phyloP scores from a whole-genome alignment of 2,113 vertebrate species.

The western clawed frog (Xenopus tropicalis) region DNA sequence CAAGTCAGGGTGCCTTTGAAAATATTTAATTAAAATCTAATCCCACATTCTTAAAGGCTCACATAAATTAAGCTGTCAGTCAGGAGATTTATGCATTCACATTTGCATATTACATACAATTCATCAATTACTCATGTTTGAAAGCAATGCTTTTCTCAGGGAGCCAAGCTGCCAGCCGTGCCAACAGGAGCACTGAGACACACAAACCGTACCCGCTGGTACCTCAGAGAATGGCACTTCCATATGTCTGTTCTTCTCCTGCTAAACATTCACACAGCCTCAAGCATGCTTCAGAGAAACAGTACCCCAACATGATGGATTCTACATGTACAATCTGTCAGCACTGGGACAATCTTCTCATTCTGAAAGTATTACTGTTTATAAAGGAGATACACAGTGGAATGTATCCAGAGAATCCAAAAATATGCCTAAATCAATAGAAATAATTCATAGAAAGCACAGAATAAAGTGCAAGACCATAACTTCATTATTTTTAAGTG shows the following conservation, averaged over 20 bases:
- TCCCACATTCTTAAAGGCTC: constrained; percentile 83
- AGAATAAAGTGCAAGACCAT: no score
- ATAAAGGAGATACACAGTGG: no score
- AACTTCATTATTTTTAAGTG: no score
- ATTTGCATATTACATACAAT: constrained; percentile 84
- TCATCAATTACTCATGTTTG: constrained; percentile 81
- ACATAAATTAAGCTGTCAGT: constrained; percentile 88
- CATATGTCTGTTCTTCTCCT: constrained; percentile 58
- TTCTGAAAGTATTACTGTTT: neutral
- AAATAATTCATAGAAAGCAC: no score
- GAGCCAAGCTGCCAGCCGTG: constrained; percentile 62
- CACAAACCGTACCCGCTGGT: constrained; percentile 50
- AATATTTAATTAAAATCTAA: constrained; percentile 91
- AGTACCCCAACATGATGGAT: neutral
- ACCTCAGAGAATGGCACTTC: constrained; percentile 60
- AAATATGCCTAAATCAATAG: no score
- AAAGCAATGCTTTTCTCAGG: constrained; percentile 69
- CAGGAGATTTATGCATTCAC: constrained; percentile 80
- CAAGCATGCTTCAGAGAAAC: constrained; percentile 31
- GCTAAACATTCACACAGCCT: constrained; percentile 15
- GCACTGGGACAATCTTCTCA: constrained; percentile 6
- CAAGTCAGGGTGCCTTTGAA: constrained; percentile 83
- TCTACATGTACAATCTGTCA: constrained; percentile 34
- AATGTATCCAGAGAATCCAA: no score
- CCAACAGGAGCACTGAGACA: constrained; percentile 52